Evolutionary conservation across 2,113 vertebrate genomes (phyloP).

Genomic region (Pseudolaguvia tuberculata): DNA sequence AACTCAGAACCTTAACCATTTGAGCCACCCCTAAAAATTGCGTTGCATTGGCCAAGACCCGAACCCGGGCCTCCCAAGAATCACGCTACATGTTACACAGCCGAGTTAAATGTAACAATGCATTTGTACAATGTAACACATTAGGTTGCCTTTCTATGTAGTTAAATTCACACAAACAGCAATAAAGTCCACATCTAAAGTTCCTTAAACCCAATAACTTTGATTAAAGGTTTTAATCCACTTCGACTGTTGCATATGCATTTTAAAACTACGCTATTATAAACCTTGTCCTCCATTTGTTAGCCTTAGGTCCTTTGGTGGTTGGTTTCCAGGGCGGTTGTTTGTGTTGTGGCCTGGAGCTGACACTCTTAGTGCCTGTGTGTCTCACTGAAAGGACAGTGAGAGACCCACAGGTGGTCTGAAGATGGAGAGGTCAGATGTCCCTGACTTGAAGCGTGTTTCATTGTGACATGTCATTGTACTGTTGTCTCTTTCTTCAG

Average conservation of each 20-base stretch:
- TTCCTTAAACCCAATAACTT: no score
- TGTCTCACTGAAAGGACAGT: constrained; percentile 2
- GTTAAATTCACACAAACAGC: background rate
- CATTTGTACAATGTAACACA: background rate
- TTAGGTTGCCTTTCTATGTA: background rate
- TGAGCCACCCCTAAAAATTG: no score
- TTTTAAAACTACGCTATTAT: background rate
- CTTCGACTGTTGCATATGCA: no score
- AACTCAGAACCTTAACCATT: no score
- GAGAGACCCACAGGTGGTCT: constrained; percentile 50
- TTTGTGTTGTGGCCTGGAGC: constrained; percentile 18
- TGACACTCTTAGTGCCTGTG: constrained; percentile 30
- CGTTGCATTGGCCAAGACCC: no score
- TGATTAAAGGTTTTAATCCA: no score
- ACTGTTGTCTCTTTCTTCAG: constrained; percentile 14
- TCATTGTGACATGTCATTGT: constrained; percentile 50
- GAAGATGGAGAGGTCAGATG: constrained; percentile 49
- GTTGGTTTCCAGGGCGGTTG: constrained; percentile 18
- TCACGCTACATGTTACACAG: background rate
- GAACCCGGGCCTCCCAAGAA: no score
- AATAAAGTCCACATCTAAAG: no score
- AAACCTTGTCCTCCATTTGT: constrained; percentile 2
- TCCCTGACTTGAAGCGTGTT: constrained; percentile 55
- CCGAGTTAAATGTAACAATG: background rate
- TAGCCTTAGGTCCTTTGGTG: constrained; percentile 4